phyloP scores from a whole-genome alignment of 2,888 invertebrate genomes.

The Clistopyga incitator region DNA sequence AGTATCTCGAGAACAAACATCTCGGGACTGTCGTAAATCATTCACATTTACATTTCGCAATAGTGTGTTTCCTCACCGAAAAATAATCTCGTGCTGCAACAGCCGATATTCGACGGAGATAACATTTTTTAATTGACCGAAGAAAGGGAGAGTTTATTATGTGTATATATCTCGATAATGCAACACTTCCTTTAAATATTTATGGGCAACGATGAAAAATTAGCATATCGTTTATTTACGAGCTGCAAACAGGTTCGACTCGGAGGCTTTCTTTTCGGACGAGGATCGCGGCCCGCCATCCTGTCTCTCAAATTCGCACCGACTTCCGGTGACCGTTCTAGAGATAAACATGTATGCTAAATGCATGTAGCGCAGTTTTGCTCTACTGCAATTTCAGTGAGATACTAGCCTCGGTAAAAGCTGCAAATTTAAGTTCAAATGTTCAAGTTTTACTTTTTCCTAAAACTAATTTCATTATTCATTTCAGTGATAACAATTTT shows the following conservation, averaged over 20 bases:
- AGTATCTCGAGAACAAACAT: background rate
- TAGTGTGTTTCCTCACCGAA: conserved; percentile 3
- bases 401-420: too few relatives aligned
- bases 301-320: background rate
- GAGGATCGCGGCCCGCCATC: background rate
- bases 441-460: too few relatives aligned
- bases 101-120: background rate
- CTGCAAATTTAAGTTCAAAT: too few relatives aligned
- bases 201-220: background rate
- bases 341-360: background rate
- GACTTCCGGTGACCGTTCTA: conserved; percentile 48
- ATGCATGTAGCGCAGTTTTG: background rate
- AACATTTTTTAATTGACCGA: conserved; percentile 34
- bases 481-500: too few relatives aligned
- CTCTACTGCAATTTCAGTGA: conserved; percentile 1
- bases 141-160: conserved; percentile 5
- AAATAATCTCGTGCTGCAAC: conserved; percentile 7
- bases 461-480: too few relatives aligned
- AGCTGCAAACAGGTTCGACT: conserved; percentile 4
- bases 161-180: conserved; percentile 2
- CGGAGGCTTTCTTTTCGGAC: background rate
- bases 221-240: conserved; percentile 39
- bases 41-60: conserved; percentile 24
- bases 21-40: conserved; percentile 50
- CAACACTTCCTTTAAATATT: conserved; percentile 20